Evolutionary conservation across 1,140 invertebrate genomes (phyloP).

Genomic region (Pogonomyrmex barbatus): DNA sequence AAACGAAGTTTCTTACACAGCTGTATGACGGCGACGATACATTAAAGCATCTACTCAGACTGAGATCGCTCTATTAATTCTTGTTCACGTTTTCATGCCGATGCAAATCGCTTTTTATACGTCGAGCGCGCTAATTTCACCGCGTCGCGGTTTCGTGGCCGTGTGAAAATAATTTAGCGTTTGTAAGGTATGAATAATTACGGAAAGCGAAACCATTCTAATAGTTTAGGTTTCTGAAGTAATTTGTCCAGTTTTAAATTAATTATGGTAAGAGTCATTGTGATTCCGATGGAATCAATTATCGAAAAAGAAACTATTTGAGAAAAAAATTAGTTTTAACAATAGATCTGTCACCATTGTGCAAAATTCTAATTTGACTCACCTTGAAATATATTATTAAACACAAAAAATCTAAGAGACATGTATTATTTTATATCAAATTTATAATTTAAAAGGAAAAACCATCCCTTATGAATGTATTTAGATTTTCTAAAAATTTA

Average conservation of each 20-base stretch:
- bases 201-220: background rate
- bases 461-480: too few species aligned
- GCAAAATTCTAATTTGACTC: too few species aligned
- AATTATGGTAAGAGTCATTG: background rate
- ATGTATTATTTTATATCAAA: too few species aligned
- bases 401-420: too few species aligned
- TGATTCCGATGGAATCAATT: background rate
- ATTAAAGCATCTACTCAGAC: conserved; percentile 25
- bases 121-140: background rate
- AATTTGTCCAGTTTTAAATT: conserved; percentile 16
- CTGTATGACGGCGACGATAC: conserved; percentile 8
- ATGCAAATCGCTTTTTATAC: conserved; percentile 32
- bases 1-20: conserved; percentile 68
- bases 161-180: conserved; percentile 35
- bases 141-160: background rate
- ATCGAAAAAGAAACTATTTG: background rate
- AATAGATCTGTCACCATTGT: too few species aligned
- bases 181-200: background rate
- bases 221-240: background rate
- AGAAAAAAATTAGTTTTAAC: too few species aligned
- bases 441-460: too few species aligned
- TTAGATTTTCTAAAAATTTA: too few species aligned
- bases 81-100: conserved; percentile 50
- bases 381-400: too few species aligned
- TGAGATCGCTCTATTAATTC: conserved; percentile 58